A percentile compares a stretch with the other conserved stretches of the same genome.
Evolutionary conservation across 2,113 vertebrate species (phyloP).

Genomic region (Apeltes quadracus): DNA sequence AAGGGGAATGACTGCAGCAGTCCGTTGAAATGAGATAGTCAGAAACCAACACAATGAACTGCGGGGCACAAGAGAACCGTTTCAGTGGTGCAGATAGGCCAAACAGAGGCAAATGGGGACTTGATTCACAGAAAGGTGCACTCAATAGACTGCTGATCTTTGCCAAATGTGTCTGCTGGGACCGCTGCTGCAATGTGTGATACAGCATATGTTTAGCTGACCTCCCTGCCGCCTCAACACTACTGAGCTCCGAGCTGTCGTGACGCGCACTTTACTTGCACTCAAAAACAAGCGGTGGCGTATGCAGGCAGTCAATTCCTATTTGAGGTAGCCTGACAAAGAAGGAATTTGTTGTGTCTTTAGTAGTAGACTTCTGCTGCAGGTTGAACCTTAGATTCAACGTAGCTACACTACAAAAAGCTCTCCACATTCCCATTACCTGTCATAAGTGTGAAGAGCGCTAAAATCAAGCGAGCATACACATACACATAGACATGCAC

Average conservation of each 20-base stretch:
- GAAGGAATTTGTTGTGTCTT: not conserved
- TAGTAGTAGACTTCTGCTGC: not conserved
- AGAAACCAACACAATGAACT: conserved; percentile 28
- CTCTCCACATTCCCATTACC: conserved; percentile 14
- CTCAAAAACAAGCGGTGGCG: not conserved
- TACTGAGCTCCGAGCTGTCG: not conserved
- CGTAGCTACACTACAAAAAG: not conserved
- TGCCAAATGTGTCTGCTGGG: not conserved
- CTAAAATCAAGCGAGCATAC: conserved; percentile 10
- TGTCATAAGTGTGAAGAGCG: conserved; percentile 20
- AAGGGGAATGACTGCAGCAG: conserved; percentile 35
- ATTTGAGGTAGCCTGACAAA: not conserved
- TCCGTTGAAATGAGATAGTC: conserved; percentile 42
- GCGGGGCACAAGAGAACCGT: conserved; percentile 3
- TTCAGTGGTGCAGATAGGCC: conserved; percentile 3
- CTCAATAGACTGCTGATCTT: not conserved
- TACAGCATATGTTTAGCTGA: not conserved
- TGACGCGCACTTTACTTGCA: not conserved
- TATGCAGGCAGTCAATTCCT: too few relatives aligned
- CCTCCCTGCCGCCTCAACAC: not conserved
- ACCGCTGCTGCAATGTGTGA: not conserved
- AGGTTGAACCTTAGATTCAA: not conserved
- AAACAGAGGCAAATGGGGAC: not conserved
- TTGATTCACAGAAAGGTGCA: not conserved
- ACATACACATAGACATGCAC: conserved; percentile 4